Base-by-base conservation (phyloP, 1,140 invertebrate genomes). In the Popillia japonica region DNA sequence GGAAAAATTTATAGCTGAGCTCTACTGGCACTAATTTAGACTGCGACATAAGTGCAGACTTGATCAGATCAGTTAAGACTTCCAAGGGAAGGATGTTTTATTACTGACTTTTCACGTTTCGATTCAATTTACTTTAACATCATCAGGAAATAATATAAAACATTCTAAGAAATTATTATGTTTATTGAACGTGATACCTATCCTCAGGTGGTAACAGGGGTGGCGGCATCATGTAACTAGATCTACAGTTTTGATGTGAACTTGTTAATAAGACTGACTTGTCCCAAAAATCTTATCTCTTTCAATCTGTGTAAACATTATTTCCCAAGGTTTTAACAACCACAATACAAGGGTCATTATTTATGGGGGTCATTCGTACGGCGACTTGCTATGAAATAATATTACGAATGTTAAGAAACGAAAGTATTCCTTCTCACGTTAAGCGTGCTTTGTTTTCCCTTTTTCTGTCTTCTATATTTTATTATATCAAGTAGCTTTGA, bases 231-330 rank as follows among this genome's bases (percentile, higher is more conserved):
- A 17, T 41, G 72, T 74, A 74, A 74, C 72, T 74, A 42, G 72
- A 74, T 74, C 11, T 74, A 74, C 72, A 10, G 72, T 80, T 80
- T 76, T 77, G 78, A 81, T 81, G 80, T 81, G 78, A 81, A 81
- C 80, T 79, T 77, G 78, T 81, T 81, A 81, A 81, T 81, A 81
- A 81, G 77, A 79, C 76, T 80, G 79, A 78, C 79, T 80, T 78
- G 80, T 80, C 80, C 79, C 80, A 81, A 81, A 68, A 81, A 78
- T 80, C 80, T 81, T 81, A 81, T 81, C 80, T 81, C 6, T 80
- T 78, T 80, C 17, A 75, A 81, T 81, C 80, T 81, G 77, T 81
- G 79, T 81, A 81, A 80, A 81, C 80, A 80, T 78, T 77, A 80
- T 81, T 80, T 80, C 80, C 80, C 79, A 81, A 79, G 80, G 72